Percentiles rank a stretch among this genome's conserved stretches.
Evolutionary conservation across 2,888 invertebrate genomes (phyloP).

Genomic region (Clunio marinus): DNA sequence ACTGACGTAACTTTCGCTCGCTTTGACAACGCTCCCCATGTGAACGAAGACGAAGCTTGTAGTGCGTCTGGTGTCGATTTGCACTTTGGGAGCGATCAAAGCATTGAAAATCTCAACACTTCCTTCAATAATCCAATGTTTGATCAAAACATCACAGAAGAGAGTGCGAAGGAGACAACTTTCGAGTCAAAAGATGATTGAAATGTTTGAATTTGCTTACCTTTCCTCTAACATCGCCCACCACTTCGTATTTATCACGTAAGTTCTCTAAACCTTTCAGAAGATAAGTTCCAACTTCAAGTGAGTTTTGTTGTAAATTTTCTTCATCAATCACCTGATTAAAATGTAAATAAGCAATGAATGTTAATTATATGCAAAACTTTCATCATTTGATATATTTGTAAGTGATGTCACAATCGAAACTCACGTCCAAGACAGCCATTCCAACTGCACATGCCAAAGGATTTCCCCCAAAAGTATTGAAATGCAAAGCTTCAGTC

Average conservation of each 20-base stretch:
- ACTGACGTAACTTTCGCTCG: conserved; percentile 47
- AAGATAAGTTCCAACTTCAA: conserved; percentile 75
- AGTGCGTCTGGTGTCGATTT: conserved; percentile 39
- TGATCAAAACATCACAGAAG: conserved; percentile 39
- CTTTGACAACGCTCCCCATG: conserved; percentile 45
- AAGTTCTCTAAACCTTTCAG: conserved; percentile 59
- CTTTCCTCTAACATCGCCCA: conserved; percentile 37
- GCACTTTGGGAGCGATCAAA: conserved; percentile 36
- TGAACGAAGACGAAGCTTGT: conserved; percentile 32
- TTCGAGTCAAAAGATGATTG: conserved; percentile 27
- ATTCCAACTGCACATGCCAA: conserved; percentile 81
- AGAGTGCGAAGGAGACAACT: no score
- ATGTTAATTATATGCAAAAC: conserved; percentile 25
- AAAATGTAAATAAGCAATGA: conserved; percentile 39
- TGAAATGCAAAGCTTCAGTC: conserved; percentile 74
- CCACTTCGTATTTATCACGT: conserved; percentile 29
- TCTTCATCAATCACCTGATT: conserved; percentile 83
- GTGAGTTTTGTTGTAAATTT: conserved; percentile 70
- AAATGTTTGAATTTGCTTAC: conserved; percentile 57
- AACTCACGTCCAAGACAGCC: conserved; percentile 84
- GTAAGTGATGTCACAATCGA: neutral
- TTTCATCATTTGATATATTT: neutral
- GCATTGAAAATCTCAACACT: conserved; percentile 30
- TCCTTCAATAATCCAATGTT: conserved; percentile 51
- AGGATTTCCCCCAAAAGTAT: conserved; percentile 95